Percentiles rank a stretch among this genome's conserved stretches.
Conservation (phyloP, 2,113 vertebrate genomes). For the Ciconia stormi region DNA sequence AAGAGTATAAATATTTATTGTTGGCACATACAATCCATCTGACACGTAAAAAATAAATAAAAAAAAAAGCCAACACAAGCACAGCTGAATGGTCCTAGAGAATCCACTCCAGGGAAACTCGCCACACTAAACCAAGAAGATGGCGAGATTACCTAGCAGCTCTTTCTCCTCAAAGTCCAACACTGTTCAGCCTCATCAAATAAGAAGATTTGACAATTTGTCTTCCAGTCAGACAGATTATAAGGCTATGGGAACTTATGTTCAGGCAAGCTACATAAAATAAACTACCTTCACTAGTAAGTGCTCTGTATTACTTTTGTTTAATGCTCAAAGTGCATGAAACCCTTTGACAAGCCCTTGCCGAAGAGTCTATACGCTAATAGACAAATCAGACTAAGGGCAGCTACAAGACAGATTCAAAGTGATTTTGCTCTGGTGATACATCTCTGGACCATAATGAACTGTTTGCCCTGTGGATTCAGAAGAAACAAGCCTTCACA, state of each 20-base stretch:
- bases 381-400: not conserved
- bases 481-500: constrained; percentile 21
- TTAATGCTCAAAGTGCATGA: not conserved
- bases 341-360: constrained; percentile 2
- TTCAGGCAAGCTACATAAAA: not conserved
- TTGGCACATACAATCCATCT: not conserved
- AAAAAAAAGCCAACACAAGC: not conserved
- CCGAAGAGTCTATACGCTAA: not conserved
- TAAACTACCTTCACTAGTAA: not conserved
- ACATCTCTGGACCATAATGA: not conserved
- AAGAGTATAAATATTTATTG: constrained; percentile 49
- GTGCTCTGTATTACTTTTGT: not conserved
- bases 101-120: not conserved
- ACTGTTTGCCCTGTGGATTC: constrained; percentile 10
- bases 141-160: not conserved
- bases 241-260: not conserved
- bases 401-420: not conserved
- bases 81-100: not conserved
- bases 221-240: not conserved
- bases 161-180: not conserved
- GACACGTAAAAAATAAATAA: not conserved
- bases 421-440: not conserved
- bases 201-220: not conserved
- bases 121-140: not conserved
- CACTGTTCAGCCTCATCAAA: not conserved